phyloP scores from a whole-genome alignment of 1,140 invertebrate species.

The Dufourea novaeangliae region DNA sequence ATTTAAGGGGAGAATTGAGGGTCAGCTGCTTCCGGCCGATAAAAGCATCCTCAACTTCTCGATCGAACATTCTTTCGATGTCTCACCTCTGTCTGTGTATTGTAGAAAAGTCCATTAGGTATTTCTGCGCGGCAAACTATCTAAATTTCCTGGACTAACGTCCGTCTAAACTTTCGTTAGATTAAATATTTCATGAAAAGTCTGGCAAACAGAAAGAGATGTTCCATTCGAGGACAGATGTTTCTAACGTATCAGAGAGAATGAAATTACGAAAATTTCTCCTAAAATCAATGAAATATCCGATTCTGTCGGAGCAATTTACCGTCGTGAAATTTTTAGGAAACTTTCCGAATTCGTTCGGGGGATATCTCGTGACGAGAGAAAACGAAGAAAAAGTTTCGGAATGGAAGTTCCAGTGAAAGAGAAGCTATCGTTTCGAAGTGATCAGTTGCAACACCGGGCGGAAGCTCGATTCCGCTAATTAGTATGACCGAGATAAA shows the following conservation, averaged over 20 bases:
- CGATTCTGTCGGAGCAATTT: background rate
- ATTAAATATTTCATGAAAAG: too few species aligned
- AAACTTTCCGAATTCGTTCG: slow-evolving; percentile 6
- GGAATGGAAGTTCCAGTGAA: background rate
- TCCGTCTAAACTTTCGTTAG: too few species aligned
- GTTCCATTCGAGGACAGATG: background rate
- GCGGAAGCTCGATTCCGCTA: slow-evolving; percentile 20
- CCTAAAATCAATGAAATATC: background rate
- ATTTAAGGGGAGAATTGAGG: background rate
- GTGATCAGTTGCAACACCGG: background rate
- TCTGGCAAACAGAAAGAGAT: too few species aligned
- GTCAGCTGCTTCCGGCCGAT: background rate
- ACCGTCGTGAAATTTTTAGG: too few species aligned
- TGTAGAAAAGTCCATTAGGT: too few species aligned
- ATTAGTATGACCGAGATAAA: slow-evolving; percentile 39
- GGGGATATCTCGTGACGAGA: slow-evolving; percentile 17
- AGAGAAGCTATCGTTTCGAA: slow-evolving; percentile 4
- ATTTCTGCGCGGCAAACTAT: too few species aligned
- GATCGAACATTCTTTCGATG: background rate
- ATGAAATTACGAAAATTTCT: background rate
- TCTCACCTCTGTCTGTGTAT: too few species aligned
- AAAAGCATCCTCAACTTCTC: background rate
- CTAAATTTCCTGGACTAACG: too few species aligned
- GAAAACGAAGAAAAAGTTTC: background rate
- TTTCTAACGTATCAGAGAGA: background rate